These are phyloP conservation scores for Numenius phaeopus DNA, from an alignment of 2,797 vertebrate species.

Conservation along the genomic window DNA sequence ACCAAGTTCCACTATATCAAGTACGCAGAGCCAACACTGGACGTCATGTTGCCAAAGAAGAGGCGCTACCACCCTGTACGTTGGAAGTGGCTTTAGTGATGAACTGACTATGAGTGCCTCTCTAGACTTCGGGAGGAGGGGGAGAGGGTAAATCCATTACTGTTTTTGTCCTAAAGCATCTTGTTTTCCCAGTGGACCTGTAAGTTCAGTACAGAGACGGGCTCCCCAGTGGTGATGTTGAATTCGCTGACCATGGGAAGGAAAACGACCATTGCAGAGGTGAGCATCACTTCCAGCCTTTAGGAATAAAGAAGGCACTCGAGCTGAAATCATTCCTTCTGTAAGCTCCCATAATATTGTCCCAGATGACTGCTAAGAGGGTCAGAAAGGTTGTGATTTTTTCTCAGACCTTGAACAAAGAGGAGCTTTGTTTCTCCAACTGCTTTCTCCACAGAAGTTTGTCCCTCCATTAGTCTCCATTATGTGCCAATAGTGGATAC, in stretches of 20 bases:
- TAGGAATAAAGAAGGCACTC: background rate
- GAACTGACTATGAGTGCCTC: background rate
- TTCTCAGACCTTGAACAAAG: background rate
- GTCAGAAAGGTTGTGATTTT: background rate
- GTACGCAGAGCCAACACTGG: slow-evolving; percentile 66
- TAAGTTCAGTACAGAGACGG: slow-evolving; percentile 17
- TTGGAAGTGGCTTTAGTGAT: background rate
- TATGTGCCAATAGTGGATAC: background rate
- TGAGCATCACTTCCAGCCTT: slow-evolving; percentile 21
- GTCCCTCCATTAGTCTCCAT: background rate
- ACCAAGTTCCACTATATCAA: slow-evolving; percentile 82
- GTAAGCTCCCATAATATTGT: background rate
- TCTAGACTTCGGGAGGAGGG: background rate
- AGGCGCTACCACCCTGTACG: slow-evolving; percentile 59
- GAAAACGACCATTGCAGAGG: slow-evolving; percentile 68
- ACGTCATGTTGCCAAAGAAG: slow-evolving; percentile 71
- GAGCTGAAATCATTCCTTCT: background rate
- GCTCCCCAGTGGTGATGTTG: slow-evolving; percentile 61
- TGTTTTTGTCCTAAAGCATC: background rate
- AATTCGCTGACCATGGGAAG: slow-evolving; percentile 59
- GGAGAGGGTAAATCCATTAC: background rate
- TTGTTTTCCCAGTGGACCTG: slow-evolving; percentile 57
- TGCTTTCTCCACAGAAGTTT: background rate
- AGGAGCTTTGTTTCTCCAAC: background rate
- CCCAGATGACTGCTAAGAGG: background rate